Percentiles rank a stretch among this genome's conserved stretches.
Evolutionary conservation across 2,888 invertebrate species (phyloP).

Genomic region (Megaustenia siamemsis): DNA sequence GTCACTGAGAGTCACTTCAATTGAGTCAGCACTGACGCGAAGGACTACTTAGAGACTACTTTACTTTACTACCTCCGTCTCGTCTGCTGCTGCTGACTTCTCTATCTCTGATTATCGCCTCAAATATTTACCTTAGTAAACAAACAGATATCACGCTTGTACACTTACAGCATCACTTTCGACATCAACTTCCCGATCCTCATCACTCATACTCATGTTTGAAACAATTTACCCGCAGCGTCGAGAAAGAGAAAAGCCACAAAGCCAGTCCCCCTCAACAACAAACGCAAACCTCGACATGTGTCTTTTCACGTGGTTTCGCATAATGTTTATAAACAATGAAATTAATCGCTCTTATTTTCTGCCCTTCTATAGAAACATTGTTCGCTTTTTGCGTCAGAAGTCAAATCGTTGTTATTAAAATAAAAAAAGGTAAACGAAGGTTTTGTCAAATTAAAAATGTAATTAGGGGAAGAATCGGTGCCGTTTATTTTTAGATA

Average conservation of each 20-base stretch:
- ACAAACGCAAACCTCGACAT: conserved; percentile 47
- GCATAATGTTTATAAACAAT: conserved; percentile 52
- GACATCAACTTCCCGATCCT: conserved; percentile 95
- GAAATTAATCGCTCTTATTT: background rate
- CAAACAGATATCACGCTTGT: background rate
- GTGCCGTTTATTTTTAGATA: too few relatives aligned
- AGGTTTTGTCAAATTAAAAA: too few relatives aligned
- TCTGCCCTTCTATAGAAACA: background rate
- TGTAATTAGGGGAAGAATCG: too few relatives aligned
- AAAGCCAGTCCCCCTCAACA: background rate
- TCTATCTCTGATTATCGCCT: too few relatives aligned
- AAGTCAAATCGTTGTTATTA: background rate
- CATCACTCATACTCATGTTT: conserved; percentile 88
- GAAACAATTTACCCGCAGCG: background rate
- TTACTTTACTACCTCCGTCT: too few relatives aligned
- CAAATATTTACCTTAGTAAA: too few relatives aligned
- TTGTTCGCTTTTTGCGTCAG: background rate
- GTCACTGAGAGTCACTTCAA: too few relatives aligned
- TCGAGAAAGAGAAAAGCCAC: background rate
- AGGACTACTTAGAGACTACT: too few relatives aligned
- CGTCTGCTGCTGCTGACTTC: too few relatives aligned
- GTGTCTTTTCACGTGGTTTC: conserved; percentile 52
- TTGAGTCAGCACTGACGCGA: too few relatives aligned
- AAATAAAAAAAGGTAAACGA: conserved; percentile 9
- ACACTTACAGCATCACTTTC: conserved; percentile 87